Evolutionary conservation across 2,113 vertebrate genomes (phyloP), one percentile per base, ranked within the genome.

Genomic region (Murina feae): DNA sequence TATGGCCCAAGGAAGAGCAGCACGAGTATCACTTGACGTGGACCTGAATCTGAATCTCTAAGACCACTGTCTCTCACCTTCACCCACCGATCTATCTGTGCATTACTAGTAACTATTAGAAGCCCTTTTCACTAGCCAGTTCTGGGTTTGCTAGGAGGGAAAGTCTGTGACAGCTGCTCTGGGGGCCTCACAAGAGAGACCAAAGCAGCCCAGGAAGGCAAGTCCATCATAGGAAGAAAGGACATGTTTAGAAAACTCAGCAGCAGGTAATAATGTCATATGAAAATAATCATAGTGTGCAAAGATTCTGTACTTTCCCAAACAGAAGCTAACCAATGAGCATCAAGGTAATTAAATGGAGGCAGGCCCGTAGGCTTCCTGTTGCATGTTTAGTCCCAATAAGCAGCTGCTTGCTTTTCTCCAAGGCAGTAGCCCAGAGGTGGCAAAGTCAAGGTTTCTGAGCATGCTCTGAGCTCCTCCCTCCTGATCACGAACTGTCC

Each of bases 341-440:
- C 20, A 17, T 84, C 55, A 82, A 47, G 44, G 51, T 80, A 80
- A 65, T n/a, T 32, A 65, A 65, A 74, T 18, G 12, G 44, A 76
- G 37, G 66, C 20, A 71, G 63, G 76, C 32, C 39, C 28, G 6
- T 42, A 75, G 66, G 42, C 74, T 69, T 39, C 25, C 72, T 42
- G 28, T n/a, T 72, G 49, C 49, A 82, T 63, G 49, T 44, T 88
- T 53, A 65, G 35, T 79, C 35, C 69, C 75, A 58, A 96, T 37
- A 93, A 86, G 75, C 71, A 96, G 88, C 68, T 95, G 44, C 92
- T 91, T 79, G 80, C 65, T 84, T 71, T 75, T 58, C 83, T 91
- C 37, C 23, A 79, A 93, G n/a, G 28, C 69, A 83, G 75, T 14
- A 79, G 68, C 69, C 71, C 13, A 78, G 51, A 69, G 20, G 32